Evolutionary conservation across 2,888 invertebrate genomes (phyloP), one percentile per base, ranked within the genome.

Genomic region (Morinoia aosen): DNA sequence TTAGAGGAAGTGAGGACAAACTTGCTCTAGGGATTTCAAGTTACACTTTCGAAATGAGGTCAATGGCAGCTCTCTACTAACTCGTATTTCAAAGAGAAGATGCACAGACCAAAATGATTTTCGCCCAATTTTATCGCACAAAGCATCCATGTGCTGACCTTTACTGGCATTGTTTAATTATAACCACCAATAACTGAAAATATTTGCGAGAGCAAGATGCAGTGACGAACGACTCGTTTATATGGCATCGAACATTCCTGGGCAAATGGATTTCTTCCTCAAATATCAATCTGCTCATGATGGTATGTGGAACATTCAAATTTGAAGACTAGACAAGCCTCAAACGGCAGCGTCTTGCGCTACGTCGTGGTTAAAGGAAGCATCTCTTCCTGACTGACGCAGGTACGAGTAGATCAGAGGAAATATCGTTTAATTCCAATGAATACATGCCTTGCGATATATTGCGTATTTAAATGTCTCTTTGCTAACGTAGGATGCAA

Each of bases 1-100:
- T 76, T 76, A 76, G 76, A 76, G 76, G 76, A 76, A 76, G 76
- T 76, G 76, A 76, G 76, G 76, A 76, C 76, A 33, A 76, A 76
- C 76, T 76, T 76, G 76, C 25, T 25, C 25, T 8, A 10, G 33
- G 33, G 76, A 76, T 76, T 76, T 76, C 76, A 33, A 76, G 76
- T 76, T 76, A 25, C 25, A 76, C 76, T 76, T 16, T 33, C 25
- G 25, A 33, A 76, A 76, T 76, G 76, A 76, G 76, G 76, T 76
- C 76, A 76, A 76, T 33, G 76, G 76, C 76, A 76, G 76, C 33
- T 19, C 76, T 10, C 76, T 76, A 76, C 76, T 76, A 76, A 76
- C 76, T 76, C 33, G 33, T 25, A 76, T 61, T 76, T 76, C 76
- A 33, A 76, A 76, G 76, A 0, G 76, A 33, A 76, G 76, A 76